Base-by-base conservation (phyloP, 2,888 invertebrate genomes). In the Biston betularia region DNA sequence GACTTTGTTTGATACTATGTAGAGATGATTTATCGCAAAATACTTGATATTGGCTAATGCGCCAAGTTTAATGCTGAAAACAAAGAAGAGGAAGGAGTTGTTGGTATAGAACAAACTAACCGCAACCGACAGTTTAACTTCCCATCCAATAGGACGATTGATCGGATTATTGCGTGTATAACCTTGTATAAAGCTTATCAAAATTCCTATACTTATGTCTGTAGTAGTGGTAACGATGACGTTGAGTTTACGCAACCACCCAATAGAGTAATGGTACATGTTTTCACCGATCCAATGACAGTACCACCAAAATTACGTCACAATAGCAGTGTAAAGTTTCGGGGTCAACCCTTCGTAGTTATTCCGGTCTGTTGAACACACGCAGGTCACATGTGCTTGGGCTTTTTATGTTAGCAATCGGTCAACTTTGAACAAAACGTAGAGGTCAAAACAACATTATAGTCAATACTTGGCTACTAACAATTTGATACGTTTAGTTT, bases 331-430 rank as follows among this genome's bases (percentile, higher is more conserved):
- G 56, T 68, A 50, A 33, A 63, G 69, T 68, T 70, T 75, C 74
- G 73, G 63, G 73, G 74, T 69, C 70, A 69, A 68, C 74, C 69
- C 67, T 71, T 68, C 42, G 68, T 65, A 64, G 56, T 74, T 72
- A 72, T 71, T 70, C 70, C 70, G 63, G 58, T 64, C 63, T 66
- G 48, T 48, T 67, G 68, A 48, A 63, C 67, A 63, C 52, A 52
- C 67, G 54, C 65, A 68, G 70, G 69, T 73, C 70, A 71, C 65
- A 69, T 69, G 65, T 72, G 65, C 45, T 45, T 42, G 62, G 52
- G 59, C 58, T 63, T 67, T 61, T 53, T 62, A 58, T 57, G 48
- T 45, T 54, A 15, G 46, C 46, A 46, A 60, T 60, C 60, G 52
- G 63, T 63, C 59, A 67, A 67, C 63, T 59, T 67, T 66, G 52